Conservation (phyloP, 2,113 vertebrate species). For the Psittacus erithacus region DNA sequence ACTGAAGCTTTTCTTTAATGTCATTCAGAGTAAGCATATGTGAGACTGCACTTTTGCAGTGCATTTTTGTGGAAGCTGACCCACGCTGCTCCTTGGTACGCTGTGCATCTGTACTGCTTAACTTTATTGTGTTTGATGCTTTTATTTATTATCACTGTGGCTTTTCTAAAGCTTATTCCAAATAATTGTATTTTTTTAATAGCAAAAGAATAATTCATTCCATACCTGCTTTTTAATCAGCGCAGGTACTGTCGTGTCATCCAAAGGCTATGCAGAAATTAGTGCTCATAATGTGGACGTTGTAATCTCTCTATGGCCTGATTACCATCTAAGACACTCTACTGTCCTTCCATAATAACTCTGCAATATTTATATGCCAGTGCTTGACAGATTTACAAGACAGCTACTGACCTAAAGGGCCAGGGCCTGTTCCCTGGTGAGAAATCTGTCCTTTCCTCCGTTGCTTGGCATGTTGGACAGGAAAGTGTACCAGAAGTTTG, state of each 20-base stretch:
- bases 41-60: not conserved
- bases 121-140: not conserved
- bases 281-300: not conserved
- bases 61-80: not conserved
- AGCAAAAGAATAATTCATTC: not conserved
- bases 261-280: not conserved
- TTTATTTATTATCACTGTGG: not conserved
- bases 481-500: not conserved
- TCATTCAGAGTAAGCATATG: not conserved
- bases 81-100: not conserved
- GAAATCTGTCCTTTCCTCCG: not conserved
- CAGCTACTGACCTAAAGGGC: not conserved
- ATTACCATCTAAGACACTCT: not conserved
- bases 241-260: not conserved
- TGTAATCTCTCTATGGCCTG: conserved; percentile 16
- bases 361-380: not conserved
- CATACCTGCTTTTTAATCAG: not conserved
- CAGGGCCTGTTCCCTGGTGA: not conserved
- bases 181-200: not conserved
- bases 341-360: not conserved
- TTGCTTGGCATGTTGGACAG: not conserved
- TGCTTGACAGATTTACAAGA: not conserved
- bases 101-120: not conserved
- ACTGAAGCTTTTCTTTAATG: not conserved
- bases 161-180: not conserved